phyloP scores from a whole-genome alignment of 2,797 vertebrate genomes.

The Sparidentex hasta region DNA sequence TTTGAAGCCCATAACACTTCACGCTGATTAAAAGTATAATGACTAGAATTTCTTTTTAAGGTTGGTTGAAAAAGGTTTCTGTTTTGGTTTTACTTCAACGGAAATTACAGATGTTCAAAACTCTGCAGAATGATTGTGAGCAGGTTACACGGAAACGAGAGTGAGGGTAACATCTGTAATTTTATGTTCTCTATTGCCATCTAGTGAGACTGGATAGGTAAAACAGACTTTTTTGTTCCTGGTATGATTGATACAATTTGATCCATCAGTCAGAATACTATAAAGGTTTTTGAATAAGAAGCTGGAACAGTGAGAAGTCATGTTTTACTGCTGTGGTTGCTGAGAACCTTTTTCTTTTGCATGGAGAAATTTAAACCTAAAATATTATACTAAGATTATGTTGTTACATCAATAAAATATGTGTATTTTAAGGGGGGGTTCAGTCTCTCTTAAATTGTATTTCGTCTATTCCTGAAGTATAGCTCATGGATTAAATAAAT shows the following conservation, averaged over 20 bases:
- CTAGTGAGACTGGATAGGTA: conserved; percentile 64
- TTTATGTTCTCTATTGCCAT: conserved; percentile 72
- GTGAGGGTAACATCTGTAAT: conserved; percentile 3
- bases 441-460: background rate
- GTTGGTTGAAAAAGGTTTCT: background rate
- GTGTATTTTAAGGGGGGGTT: background rate
- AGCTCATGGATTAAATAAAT: background rate
- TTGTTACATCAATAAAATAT: background rate
- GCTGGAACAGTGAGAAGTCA: background rate
- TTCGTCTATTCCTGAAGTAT: background rate
- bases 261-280: background rate
- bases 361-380: background rate
- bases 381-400: background rate
- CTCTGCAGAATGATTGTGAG: conserved; percentile 13
- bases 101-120: conserved; percentile 32
- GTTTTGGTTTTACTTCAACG: conserved; percentile 22
- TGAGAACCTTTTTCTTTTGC: background rate
- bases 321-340: background rate
- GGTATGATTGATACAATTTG: background rate
- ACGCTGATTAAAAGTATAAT: background rate
- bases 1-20: background rate
- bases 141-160: conserved; percentile 15
- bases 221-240: conserved; percentile 6
- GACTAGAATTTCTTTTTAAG: background rate
- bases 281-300: background rate